Evolutionary conservation across 2,797 vertebrate species (phyloP).

Genomic region (Gambusia yucatana): DNA sequence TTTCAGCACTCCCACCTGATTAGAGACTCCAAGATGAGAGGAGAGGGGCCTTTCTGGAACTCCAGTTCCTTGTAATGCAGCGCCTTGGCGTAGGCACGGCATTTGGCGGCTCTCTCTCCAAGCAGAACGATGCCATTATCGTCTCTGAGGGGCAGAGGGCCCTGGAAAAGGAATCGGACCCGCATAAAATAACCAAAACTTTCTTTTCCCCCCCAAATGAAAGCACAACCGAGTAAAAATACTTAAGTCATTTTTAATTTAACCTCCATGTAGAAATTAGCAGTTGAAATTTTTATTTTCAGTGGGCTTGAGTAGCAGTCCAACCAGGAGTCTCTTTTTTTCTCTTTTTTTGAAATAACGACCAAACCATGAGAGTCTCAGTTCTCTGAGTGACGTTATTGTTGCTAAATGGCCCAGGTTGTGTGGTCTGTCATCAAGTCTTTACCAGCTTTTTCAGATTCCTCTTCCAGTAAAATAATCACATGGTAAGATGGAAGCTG

Average conservation of each 20-base stretch:
- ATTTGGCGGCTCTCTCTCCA: conserved; percentile 96
- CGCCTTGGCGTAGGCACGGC: conserved; percentile 96
- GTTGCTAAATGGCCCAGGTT: conserved; percentile 39
- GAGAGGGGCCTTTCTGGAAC: conserved; percentile 96
- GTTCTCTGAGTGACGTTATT: conserved; percentile 19
- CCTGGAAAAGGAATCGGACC: conserved; percentile 75
- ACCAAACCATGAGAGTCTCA: conserved; percentile 30
- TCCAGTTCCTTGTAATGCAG: conserved; percentile 99
- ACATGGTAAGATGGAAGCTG: no score
- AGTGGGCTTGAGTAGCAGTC: conserved; percentile 14
- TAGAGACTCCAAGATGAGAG: conserved; percentile 95
- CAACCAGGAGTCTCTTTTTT: conserved; percentile 19
- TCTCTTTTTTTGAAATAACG: conserved; percentile 27
- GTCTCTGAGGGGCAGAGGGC: conserved; percentile 93
- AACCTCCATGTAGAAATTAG: not conserved
- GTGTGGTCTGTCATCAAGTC: conserved; percentile 23
- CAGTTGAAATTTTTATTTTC: conserved; percentile 18
- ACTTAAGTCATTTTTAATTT: conserved; percentile 7
- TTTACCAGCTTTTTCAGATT: not conserved
- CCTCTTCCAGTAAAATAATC: not conserved
- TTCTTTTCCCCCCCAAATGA: conserved; percentile 1
- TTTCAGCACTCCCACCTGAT: conserved; percentile 89
- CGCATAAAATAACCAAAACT: conserved; percentile 4
- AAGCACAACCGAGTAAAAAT: not conserved
- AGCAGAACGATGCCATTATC: conserved; percentile 97